Conservation (phyloP, 2,797 vertebrate genomes). For the Todus mexicanus region DNA sequence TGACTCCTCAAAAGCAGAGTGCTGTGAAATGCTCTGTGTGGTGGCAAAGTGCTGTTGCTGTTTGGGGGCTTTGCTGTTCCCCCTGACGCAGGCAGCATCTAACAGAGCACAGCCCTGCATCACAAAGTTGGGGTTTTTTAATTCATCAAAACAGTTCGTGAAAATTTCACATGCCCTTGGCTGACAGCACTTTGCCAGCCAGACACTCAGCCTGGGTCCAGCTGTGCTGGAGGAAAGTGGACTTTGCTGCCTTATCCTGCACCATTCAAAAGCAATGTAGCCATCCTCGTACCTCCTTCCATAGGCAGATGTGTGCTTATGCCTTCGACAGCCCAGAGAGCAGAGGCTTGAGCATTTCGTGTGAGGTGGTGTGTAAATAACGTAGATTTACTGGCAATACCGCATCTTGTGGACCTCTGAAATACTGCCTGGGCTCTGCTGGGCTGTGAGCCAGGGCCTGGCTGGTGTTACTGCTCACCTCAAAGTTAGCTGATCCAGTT, state of each 20-base stretch:
- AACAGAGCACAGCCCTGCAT: background rate
- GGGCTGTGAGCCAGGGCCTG: background rate
- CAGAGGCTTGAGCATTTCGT: background rate
- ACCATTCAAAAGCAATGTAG: accelerated
- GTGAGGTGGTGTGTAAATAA: background rate
- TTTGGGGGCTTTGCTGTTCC: background rate
- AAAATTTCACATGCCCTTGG: background rate
- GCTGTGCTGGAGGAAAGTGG: background rate
- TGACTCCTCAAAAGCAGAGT: background rate
- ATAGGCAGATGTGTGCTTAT: accelerated
- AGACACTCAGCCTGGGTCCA: accelerated
- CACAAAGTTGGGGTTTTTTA: no score
- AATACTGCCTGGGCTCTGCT: background rate
- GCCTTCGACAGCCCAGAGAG: background rate
- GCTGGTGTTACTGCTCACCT: background rate
- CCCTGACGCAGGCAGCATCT: background rate
- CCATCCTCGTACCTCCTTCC: background rate
- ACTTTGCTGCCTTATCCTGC: accelerated
- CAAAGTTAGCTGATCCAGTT: background rate
- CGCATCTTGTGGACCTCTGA: background rate
- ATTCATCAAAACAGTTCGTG: no score
- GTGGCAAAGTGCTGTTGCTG: background rate
- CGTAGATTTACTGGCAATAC: background rate
- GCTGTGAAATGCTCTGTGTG: background rate
- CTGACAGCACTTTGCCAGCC: background rate